phyloP scores from a whole-genome alignment of 92 coral and sea anemone genomes.

The Palythoa caribaeorum region DNA sequence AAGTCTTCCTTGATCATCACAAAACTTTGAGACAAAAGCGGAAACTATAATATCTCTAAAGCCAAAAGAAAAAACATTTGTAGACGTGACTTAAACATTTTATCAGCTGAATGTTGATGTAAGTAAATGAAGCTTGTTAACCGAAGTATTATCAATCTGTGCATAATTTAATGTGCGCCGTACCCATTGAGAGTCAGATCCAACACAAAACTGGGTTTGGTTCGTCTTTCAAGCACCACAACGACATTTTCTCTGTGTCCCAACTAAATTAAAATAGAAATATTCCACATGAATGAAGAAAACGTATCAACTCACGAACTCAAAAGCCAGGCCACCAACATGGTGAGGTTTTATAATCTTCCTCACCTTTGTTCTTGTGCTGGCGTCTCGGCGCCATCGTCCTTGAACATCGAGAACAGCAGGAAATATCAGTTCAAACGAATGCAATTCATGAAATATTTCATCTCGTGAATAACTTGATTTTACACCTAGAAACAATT shows the following conservation, averaged over 20 bases:
- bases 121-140: background rate
- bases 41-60: conserved; percentile 14
- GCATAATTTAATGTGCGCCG: background rate
- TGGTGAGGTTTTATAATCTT: background rate
- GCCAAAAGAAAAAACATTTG: background rate
- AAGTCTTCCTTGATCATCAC: background rate
- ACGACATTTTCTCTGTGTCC: conserved; percentile 19
- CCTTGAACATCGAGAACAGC: conserved; percentile 15
- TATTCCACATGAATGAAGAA: background rate
- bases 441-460: conserved; percentile 27
- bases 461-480: conserved; percentile 14
- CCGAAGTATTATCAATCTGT: background rate
- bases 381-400: conserved; percentile 41
- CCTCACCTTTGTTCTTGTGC: conserved; percentile 18
- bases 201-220: conserved; percentile 3
- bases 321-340: background rate
- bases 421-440: conserved; percentile 25
- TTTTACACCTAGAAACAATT: conserved; percentile 6
- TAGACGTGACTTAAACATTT: background rate
- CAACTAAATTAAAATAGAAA: background rate
- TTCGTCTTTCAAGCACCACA: background rate
- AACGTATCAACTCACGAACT: background rate
- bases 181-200: conserved; percentile 49
- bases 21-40: conserved; percentile 26
- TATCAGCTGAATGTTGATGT: conserved; percentile 2